These are phyloP conservation scores for Himalopsyche tibetana DNA, from an alignment of 2,888 invertebrate genomes.

Conservation along the genomic window DNA sequence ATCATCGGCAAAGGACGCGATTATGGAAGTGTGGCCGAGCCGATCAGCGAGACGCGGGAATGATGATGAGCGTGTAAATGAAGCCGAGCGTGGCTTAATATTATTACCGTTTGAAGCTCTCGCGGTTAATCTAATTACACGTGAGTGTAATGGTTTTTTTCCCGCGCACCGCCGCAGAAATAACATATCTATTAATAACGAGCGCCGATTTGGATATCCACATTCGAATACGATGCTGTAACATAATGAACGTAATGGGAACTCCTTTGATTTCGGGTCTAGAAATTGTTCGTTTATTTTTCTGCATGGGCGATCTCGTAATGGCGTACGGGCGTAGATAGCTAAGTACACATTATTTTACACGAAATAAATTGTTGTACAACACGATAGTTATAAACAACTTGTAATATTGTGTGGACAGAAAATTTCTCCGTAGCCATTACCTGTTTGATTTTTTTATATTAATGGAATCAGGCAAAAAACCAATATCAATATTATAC, in stretches of 20 bases:
- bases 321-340: too few relatives aligned
- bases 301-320: neutral
- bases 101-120: slow-evolving; percentile 49
- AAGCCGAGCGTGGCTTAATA: slow-evolving; percentile 28
- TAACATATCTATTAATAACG: slow-evolving; percentile 40
- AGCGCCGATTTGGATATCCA: neutral
- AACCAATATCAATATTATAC: too few relatives aligned
- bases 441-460: too few relatives aligned
- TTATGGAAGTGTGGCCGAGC: slow-evolving; percentile 32
- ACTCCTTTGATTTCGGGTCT: slow-evolving; percentile 31
- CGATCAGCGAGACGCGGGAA: slow-evolving; percentile 28
- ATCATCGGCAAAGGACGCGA: slow-evolving; percentile 50
- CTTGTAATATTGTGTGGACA: too few relatives aligned
- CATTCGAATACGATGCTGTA: neutral
- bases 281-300: slow-evolving; percentile 34
- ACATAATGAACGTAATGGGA: neutral
- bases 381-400: too few relatives aligned
- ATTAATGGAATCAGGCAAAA: too few relatives aligned
- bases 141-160: slow-evolving; percentile 32
- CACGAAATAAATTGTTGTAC: too few relatives aligned
- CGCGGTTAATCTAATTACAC: slow-evolving; percentile 43
- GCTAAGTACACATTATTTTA: too few relatives aligned
- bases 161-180: slow-evolving; percentile 23
- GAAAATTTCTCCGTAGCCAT: too few relatives aligned
- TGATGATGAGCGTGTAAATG: slow-evolving; percentile 48